Conservation (phyloP, 2,113 vertebrate species). For the Odocoileus hemionus region DNA sequence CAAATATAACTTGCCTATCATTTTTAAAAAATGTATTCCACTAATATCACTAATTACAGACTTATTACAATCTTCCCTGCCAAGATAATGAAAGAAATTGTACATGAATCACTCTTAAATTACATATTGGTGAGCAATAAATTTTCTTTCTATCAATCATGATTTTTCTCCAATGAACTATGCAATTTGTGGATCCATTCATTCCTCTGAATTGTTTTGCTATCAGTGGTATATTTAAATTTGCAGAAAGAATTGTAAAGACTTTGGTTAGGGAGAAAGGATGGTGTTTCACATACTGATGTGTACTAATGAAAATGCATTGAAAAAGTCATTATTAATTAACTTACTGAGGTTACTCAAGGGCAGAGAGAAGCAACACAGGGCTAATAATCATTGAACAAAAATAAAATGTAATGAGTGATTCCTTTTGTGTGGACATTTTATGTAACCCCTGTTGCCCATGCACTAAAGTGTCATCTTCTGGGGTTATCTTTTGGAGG, state of each 20-base stretch:
- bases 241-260: neutral
- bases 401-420: neutral
- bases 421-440: neutral
- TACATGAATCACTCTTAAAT: conserved; percentile 61
- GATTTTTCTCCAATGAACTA: conserved; percentile 57
- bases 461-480: neutral
- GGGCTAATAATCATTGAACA: neutral
- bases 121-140: conserved; percentile 48
- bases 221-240: conserved; percentile 32
- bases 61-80: conserved; percentile 55
- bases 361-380: neutral
- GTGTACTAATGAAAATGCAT: neutral
- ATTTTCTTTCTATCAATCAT: conserved; percentile 53
- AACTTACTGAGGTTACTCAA: neutral
- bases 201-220: conserved; percentile 42
- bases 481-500: neutral
- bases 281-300: conserved; percentile 41
- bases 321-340: conserved; percentile 9
- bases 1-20: conserved; percentile 51
- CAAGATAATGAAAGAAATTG: conserved; percentile 69
- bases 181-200: conserved; percentile 47
- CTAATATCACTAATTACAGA: conserved; percentile 70
- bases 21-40: conserved; percentile 44
- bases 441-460: neutral
- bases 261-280: neutral